Evolutionary conservation across 2,797 vertebrate genomes (phyloP), one percentile per base, ranked within the genome.

Genomic region (Epinephelus coioides): DNA sequence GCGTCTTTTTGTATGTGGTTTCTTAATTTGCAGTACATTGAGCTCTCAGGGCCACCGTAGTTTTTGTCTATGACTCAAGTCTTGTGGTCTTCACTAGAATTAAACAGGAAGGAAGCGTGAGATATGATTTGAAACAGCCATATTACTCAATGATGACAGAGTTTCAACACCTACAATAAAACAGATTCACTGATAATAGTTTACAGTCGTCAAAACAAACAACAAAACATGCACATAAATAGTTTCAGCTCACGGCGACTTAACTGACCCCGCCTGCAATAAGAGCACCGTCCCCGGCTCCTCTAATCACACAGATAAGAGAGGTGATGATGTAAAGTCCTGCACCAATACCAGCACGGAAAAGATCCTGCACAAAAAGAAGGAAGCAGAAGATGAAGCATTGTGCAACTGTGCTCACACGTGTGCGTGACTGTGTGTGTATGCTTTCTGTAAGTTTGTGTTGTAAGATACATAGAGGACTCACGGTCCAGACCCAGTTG

Each of bases 401-500:
- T 46, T 55, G 23, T 23, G 55, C 18, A 84, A 73, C 40, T 12
- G 3, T 11, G 12, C n/a, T 59, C 47, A 53, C 0, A 7, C 6
- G 30, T 27, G 17, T 61, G 23, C 51, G 25, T 46, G 19, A 17
- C n/a, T 13, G 43, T 17, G 34, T 40, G 59, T 3, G 47, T 21
- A 7, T 30, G 49, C 1, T 11, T 57, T 38, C 1, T 53, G 38
- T 21, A 18, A 34, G 25, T 17, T 18, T 1, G 21, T 0, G 50
- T 50, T 19, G 17, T 18, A 40, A 60, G 25, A 65, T 53, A 56
- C 0, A 6, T 19, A n/a, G 30, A 25, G 1, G 15, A 95, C 97
- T 97, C 87, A 98, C 97, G 47, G 15, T 97, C 97, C 97, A 98
- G 38, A 95, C 10, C 97, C 97, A 98, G 93, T 95, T 95, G 88